A percentile compares a stretch with the other conserved stretches of the same genome.
These are phyloP conservation scores for Octodonta nipae DNA, from an alignment of 2,888 invertebrate genomes.

Conservation along the genomic window DNA sequence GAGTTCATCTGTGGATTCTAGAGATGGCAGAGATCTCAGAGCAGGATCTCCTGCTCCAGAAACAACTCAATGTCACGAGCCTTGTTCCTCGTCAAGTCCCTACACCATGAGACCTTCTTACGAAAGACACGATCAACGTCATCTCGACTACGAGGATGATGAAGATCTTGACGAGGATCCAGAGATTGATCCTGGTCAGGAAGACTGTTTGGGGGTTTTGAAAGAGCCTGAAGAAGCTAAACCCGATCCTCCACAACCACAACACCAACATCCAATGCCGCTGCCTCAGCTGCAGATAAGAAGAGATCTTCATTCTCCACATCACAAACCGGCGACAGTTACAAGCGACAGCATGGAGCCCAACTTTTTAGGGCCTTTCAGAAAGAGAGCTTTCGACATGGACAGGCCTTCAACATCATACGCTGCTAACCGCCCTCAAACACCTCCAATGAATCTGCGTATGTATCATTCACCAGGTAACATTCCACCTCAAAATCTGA, in stretches of 20 bases:
- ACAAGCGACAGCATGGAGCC: conserved; percentile 38
- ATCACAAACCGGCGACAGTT: conserved; percentile 29
- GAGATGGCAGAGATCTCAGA: conserved; percentile 33
- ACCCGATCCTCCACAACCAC: conserved; percentile 40
- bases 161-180: conserved; percentile 30
- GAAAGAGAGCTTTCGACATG: conserved; percentile 45
- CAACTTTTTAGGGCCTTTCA: conserved; percentile 41
- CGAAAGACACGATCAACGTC: conserved; percentile 33
- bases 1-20: conserved; percentile 27
- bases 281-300: conserved; percentile 52
- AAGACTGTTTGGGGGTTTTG: conserved; percentile 27
- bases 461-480: conserved; percentile 21
- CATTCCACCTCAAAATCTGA: conserved; percentile 15
- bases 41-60: conserved; percentile 42
- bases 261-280: too few relatives aligned
- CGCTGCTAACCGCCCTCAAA: conserved; percentile 26
- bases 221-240: conserved; percentile 36
- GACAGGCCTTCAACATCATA: conserved; percentile 29
- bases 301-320: conserved; percentile 52
- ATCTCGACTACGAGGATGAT: conserved; percentile 27
- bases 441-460: conserved; percentile 28
- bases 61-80: conserved; percentile 53
- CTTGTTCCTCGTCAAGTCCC: conserved; percentile 34
- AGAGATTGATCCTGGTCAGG: conserved; percentile 34
- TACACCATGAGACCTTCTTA: conserved; percentile 62